phyloP scores from a whole-genome alignment of 2,888 invertebrate species.

The Acleris cristana region DNA sequence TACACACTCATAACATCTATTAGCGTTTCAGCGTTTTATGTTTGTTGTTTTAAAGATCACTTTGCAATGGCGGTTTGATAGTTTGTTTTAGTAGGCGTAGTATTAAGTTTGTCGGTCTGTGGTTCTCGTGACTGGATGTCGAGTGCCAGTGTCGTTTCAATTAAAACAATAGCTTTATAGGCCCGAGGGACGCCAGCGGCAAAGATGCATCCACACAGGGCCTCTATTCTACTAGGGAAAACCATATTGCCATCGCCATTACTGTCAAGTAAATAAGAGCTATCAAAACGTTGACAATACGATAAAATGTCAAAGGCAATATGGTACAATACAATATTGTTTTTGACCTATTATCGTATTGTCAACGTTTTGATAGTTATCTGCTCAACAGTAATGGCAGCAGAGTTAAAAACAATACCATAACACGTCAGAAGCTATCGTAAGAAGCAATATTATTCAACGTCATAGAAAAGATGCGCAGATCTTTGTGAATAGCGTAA shows the following conservation, averaged over 20 bases:
- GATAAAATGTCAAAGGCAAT: background rate
- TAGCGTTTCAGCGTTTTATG: background rate
- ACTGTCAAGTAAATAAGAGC: too few species aligned
- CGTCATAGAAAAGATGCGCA: too few species aligned
- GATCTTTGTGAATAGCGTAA: too few species aligned
- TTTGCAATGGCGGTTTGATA: background rate
- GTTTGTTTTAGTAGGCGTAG: conserved; percentile 1
- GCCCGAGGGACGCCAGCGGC: conserved; percentile 1
- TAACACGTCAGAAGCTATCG: too few species aligned
- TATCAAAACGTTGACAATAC: background rate
- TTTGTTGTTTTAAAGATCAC: background rate
- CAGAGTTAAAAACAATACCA: too few species aligned
- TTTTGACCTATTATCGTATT: too few species aligned
- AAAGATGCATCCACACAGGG: conserved; percentile 1
- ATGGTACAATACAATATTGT: too few species aligned
- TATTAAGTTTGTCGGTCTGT: conserved; percentile 2
- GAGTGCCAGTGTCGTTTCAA: conserved; percentile 33
- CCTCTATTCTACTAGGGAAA: too few species aligned
- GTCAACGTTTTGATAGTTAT: too few species aligned
- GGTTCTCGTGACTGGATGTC: conserved; percentile 26
- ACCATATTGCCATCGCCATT: too few species aligned
- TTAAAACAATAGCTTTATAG: conserved; percentile 30
- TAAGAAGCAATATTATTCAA: too few species aligned
- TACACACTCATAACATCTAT: background rate
- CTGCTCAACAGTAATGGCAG: too few species aligned